phyloP scores from a whole-genome alignment of 1,140 invertebrate genomes.

The Ephestia elutella region DNA sequence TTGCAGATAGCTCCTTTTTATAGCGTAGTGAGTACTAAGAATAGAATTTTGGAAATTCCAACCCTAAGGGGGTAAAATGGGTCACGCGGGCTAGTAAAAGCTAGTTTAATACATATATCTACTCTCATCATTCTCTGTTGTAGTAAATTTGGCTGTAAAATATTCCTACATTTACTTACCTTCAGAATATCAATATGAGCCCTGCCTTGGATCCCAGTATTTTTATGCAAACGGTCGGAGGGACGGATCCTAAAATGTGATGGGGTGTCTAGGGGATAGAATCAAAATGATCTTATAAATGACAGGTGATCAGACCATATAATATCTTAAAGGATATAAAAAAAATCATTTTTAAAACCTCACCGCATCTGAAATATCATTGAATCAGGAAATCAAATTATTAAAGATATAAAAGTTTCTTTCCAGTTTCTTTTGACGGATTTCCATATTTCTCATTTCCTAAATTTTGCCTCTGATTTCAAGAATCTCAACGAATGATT shows the following conservation, averaged over 20 bases:
- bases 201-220: not conserved
- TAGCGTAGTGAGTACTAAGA: no score
- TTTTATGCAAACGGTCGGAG: conserved; percentile 1
- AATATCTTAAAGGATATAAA: no score
- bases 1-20: no score
- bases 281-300: not conserved
- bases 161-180: not conserved
- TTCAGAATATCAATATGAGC: not conserved
- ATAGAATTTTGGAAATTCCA: no score
- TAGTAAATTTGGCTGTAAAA: not conserved
- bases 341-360: not conserved
- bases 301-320: not conserved
- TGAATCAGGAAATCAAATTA: conserved; percentile 3
- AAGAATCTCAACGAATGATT: not conserved
- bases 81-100: no score
- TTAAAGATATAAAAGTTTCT: conserved; percentile 1
- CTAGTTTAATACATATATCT: no score
- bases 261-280: not conserved
- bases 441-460: conserved; percentile 22
- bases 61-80: no score
- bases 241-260: not conserved
- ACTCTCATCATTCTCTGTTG: no score
- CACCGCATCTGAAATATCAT: not conserved
- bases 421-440: conserved; percentile 18
- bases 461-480: not conserved